A percentile compares a stretch with the other conserved stretches of the same genome.
These are phyloP conservation scores for Argyrosomus regius DNA, from an alignment of 2,797 vertebrate species.

Conservation along the genomic window DNA sequence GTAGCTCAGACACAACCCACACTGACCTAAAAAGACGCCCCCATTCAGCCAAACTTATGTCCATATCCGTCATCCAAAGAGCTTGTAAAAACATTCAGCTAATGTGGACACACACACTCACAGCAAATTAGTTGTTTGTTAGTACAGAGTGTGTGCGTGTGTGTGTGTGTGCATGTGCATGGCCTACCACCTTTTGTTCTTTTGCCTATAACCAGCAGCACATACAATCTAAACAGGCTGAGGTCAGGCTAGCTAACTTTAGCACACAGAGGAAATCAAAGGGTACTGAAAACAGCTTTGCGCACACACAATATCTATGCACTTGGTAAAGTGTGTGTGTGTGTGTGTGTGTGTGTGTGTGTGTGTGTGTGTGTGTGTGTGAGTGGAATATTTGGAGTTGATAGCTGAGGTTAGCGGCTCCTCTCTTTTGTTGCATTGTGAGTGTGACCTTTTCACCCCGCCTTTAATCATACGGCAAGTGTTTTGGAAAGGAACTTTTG, in stretches of 20 bases:
- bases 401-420: conserved; percentile 6
- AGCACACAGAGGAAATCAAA: conserved; percentile 4
- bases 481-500: too few species aligned
- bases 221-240: conserved; percentile 22
- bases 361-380: background rate
- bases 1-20: background rate
- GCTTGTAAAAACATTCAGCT: conserved; percentile 1
- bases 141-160: background rate
- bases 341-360: conserved; percentile 23
- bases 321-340: background rate
- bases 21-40: background rate
- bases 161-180: background rate
- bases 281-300: conserved; percentile 33
- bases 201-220: conserved; percentile 12
- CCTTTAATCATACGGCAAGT: background rate
- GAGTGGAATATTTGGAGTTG: background rate
- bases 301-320: conserved; percentile 10
- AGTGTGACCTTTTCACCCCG: background rate
- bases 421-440: background rate
- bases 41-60: background rate
- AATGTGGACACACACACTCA: conserved; percentile 7
- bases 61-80: too few species aligned
- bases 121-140: conserved; percentile 2
- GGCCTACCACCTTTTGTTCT: conserved; percentile 5
- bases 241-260: conserved; percentile 54